Evolutionary conservation across 2,113 vertebrate species (phyloP), one percentile per base, ranked within the genome.

Genomic region (Zosterops borbonicus): DNA sequence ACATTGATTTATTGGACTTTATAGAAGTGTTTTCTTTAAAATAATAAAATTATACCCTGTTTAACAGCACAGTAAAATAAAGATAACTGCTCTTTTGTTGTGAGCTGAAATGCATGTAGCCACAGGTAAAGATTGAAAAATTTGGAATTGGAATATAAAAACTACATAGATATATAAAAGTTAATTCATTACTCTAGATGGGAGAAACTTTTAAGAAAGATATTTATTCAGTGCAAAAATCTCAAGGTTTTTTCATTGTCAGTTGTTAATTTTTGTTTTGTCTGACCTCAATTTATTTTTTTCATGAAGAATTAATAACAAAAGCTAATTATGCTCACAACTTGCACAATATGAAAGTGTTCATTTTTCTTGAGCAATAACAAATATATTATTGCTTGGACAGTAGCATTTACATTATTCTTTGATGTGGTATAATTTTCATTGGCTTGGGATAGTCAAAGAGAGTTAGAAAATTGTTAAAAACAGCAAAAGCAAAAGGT

Each of bases 1-100:
- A 59, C 50, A 49, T 55, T 82, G 53, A 86, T 93, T 92, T 95
- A 86, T 91, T 70, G 78, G 59, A 52, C 28, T 90, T 94, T 80
- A 35, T 87, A 53, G 59, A 64, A 53, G 2, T 69, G 5, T 23
- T 90, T 95, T 77, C 20, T 74, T 94, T 88, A 60, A 94, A 93
- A 71, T 67, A 62, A 69, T 70, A 75, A 92, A 88, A 70, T 71
- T 68, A 63, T 68, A 10, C 41, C 33, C 28, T 37, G 13, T 37
- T 28, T 69, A 80, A 73, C n/a, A 80, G 55, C 41, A 41, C 13
- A 42, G 20, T 74, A 63, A 85, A 87, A 79, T 89, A 85, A 79
- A 83, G 46, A 87, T 74, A 94, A 37, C 11, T 52, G 14, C 41
- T 74, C 12, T 64, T 82, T 76, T 88, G 17, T 62, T 3, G 1